Conservation (phyloP, 2,888 invertebrate genomes). For the Autographa gamma region DNA sequence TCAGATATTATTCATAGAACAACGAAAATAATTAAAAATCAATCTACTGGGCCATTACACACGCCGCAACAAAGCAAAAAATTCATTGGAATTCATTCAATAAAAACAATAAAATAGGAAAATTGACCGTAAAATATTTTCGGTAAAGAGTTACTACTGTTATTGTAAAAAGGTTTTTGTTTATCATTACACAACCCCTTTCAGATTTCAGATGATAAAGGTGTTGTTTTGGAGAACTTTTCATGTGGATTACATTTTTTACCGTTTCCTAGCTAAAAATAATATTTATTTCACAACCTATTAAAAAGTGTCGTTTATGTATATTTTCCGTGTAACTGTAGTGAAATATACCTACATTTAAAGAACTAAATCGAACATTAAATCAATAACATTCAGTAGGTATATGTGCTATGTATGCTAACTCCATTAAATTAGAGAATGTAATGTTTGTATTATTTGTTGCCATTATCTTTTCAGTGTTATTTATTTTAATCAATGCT, state of each 20-base stretch:
- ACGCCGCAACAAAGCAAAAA: slow-evolving; percentile 21
- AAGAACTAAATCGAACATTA: too few species aligned
- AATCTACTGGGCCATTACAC: slow-evolving; percentile 10
- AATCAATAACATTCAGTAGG: too few species aligned
- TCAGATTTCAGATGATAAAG: slow-evolving; percentile 64
- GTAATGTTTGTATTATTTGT: too few species aligned
- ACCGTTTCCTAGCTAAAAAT: too few species aligned
- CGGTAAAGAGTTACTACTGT: slow-evolving; percentile 46
- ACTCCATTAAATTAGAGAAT: too few species aligned
- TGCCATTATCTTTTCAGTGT: too few species aligned
- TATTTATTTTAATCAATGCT: too few species aligned
- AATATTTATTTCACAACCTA: too few species aligned
- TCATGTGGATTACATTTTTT: slow-evolving; percentile 46
- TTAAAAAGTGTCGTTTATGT: too few species aligned
- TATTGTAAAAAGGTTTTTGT: slow-evolving; percentile 65
- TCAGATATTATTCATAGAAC: neutral
- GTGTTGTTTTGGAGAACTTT: slow-evolving; percentile 57
- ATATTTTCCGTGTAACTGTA: too few species aligned
- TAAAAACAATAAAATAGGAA: slow-evolving; percentile 44
- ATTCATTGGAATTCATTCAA: slow-evolving; percentile 16
- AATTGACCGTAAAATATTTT: slow-evolving; percentile 54
- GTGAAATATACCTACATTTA: too few species aligned
- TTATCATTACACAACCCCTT: slow-evolving; percentile 65
- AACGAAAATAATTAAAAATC: slow-evolving; percentile 19
- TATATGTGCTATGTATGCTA: too few species aligned